Evolutionary conservation across 2,113 vertebrate genomes (phyloP), one percentile per base, ranked within the genome.

Genomic region (Festucalex cinctus): DNA sequence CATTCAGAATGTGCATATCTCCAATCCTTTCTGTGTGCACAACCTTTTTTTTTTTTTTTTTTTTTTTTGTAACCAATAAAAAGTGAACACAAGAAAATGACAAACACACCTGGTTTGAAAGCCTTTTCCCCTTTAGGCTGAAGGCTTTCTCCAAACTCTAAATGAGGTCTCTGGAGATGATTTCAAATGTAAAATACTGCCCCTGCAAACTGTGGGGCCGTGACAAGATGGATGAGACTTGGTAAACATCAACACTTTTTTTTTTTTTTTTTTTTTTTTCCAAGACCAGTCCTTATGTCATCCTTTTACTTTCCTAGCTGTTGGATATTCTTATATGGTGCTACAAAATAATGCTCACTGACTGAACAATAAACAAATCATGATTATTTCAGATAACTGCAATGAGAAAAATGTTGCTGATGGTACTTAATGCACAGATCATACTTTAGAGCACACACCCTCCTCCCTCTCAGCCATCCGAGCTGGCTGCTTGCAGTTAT

Each of bases 111-210:
- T 24, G 24, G 66, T 72, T 70, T 80, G 54, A 85, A 81, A 89
- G 75, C 53, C 26, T 80, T 82, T 85, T 85, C 66, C 80, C 77
- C 80, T 82, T 69, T 60, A 73, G 83, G 79, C 74, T 82, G 78
- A 59, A 72, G 64, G 32, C 39, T 73, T 67, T 69, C 68, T 58
- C 74, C 71, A 22, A 76, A 65, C 65, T 78, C 66, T 41, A 78
- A 77, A 85, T 48, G 48, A 86, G 74, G 66, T 83, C 70, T 78
- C 39, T 1, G 46, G 77, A 73, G 80, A 83, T 39, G 48, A 75
- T 61, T 71, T 78, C 48, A 71, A 74, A 75, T 39, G 43, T 24
- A 43, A 53, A 67, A 65, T 20, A 51, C 48, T 63, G 67, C 43
- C 59, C 22, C 24, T 13, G 41, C 59, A 65, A 64, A 71, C 67